Evolutionary conservation across 2,888 invertebrate genomes (phyloP), one percentile per base, ranked within the genome.

Genomic region (Drosophila melanocephala): DNA sequence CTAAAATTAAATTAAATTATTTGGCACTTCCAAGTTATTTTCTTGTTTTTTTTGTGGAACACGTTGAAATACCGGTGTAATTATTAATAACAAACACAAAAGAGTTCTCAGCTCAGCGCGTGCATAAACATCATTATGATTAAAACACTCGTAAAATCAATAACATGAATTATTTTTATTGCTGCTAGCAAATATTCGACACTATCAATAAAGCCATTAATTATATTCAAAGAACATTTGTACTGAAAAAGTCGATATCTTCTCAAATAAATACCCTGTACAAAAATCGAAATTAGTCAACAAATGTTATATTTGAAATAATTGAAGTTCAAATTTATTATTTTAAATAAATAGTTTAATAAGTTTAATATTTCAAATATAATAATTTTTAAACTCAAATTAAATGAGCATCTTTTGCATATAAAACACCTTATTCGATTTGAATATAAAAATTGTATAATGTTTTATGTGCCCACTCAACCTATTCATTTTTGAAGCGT

Each of bases 121-220:
- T 52, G 44, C 33, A 52, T n/a, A 22, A 62, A 44, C 12, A 53
- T 51, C 63, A 60, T 63, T 75, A 60, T 60, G 28, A 22, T 26
- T 44, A 12, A 62, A 55, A 22, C 53, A 35, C 44, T 61, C 44
- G 26, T 19, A 50, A 7, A 68, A 51, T 60, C n/a, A 57, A 64
- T 64, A 51, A 61, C 59, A 47, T 33, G 16, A 77, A 58, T 55
- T 62, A 32, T 55, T 51, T 56, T 30, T 44, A 59, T 19, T 62
- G 35, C 33, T 55, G 42, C 52, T 19, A 52, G 60, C 37, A 69
- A 59, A 57, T 68, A 5, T 59, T 57, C n/a, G 33, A 58, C 53
- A 52, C 64, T 75, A 84, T 84, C 77, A 73, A 78, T 80, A 72
- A 75, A 73, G 72, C 75, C 70, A 80, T 84, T 80, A 77, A 81